phyloP scores from a whole-genome alignment of 2,797 vertebrate genomes.

The Brachyrhaphis roseni region DNA sequence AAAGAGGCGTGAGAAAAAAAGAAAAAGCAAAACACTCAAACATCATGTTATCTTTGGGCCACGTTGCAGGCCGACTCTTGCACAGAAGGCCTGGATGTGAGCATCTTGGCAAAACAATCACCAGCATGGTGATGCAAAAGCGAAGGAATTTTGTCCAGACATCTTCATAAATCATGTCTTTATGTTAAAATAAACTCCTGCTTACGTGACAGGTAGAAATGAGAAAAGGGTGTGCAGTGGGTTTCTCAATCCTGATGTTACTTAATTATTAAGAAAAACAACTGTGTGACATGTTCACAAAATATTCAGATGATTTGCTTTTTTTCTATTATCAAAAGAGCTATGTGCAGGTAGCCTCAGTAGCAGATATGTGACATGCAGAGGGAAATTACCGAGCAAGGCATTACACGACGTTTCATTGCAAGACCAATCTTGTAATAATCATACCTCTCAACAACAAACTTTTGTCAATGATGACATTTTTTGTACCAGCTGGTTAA shows the following conservation, averaged over 20 bases:
- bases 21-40: conserved; percentile 66
- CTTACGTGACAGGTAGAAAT: conserved; percentile 17
- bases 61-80: conserved; percentile 78
- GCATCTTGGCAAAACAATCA: conserved; percentile 67
- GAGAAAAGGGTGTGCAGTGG: conserved; percentile 17
- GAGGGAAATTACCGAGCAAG: background rate
- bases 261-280: conserved; percentile 17
- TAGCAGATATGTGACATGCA: conserved; percentile 4
- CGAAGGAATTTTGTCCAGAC: conserved; percentile 64
- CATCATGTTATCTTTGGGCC: conserved; percentile 77
- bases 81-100: conserved; percentile 57
- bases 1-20: conserved; percentile 43
- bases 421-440: conserved; percentile 29
- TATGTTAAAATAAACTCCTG: conserved; percentile 56
- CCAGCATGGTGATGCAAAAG: conserved; percentile 73
- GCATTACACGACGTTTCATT: conserved; percentile 8
- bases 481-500: conserved; percentile 1
- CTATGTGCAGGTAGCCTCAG: background rate
- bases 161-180: conserved; percentile 70
- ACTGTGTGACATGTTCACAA: conserved; percentile 9
- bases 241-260: conserved; percentile 34
- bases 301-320: conserved; percentile 18
- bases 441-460: background rate
- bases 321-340: conserved; percentile 7
- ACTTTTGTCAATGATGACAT: background rate